These are phyloP conservation scores for Drosophila nigricruria DNA, from an alignment of 2,888 invertebrate species.

Conservation along the genomic window DNA sequence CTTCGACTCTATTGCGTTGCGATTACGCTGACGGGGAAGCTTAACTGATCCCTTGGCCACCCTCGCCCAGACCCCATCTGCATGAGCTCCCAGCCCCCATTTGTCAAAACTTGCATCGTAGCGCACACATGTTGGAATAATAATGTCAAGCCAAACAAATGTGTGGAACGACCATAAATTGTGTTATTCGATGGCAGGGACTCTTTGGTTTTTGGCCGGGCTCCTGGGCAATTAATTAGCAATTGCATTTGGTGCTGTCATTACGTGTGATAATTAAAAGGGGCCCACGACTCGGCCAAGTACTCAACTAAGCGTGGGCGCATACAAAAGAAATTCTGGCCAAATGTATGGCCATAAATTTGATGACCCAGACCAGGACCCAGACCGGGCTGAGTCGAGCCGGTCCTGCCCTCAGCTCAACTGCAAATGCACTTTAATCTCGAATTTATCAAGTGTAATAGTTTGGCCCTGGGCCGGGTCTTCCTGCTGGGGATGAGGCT, in stretches of 20 bases:
- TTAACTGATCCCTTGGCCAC: slow-evolving; percentile 3
- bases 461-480: slow-evolving; percentile 49
- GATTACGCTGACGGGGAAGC: slow-evolving; percentile 13
- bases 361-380: slow-evolving; percentile 48
- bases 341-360: slow-evolving; percentile 84
- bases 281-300: slow-evolving; percentile 53
- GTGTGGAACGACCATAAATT: slow-evolving; percentile 65
- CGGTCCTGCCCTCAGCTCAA: slow-evolving; percentile 46
- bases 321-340: slow-evolving; percentile 60
- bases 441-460: slow-evolving; percentile 81
- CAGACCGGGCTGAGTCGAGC: slow-evolving; percentile 20
- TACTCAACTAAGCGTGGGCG: slow-evolving; percentile 3
- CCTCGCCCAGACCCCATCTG: slow-evolving; percentile 15
- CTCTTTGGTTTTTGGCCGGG: slow-evolving; percentile 23
- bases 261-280: slow-evolving; percentile 82
- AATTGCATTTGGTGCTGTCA: slow-evolving; percentile 80
- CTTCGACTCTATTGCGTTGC: slow-evolving; percentile 25
- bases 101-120: slow-evolving; percentile 58
- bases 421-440: slow-evolving; percentile 82
- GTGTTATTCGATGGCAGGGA: slow-evolving; percentile 27
- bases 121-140: slow-evolving; percentile 77
- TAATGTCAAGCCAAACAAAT: slow-evolving; percentile 73
- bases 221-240: slow-evolving; percentile 80
- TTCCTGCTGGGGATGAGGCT: slow-evolving; percentile 51
- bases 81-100: slow-evolving; percentile 28